These are phyloP conservation scores for Sphaerophoria taeniata DNA, from an alignment of 2,888 invertebrate genomes.

Conservation along the genomic window DNA sequence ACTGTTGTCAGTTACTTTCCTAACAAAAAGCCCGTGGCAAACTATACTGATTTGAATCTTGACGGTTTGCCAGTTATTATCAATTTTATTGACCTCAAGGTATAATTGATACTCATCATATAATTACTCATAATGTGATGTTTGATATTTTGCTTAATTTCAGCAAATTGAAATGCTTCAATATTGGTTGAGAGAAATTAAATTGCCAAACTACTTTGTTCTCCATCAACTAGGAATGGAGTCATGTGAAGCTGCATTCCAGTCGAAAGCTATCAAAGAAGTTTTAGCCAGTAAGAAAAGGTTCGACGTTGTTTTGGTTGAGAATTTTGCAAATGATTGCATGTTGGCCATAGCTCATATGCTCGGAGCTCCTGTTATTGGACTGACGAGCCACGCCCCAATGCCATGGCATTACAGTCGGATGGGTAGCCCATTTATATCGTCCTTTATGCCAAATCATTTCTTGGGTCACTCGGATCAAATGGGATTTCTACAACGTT, in stretches of 20 bases:
- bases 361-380: constrained; percentile 85
- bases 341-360: constrained; percentile 86
- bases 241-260: constrained; percentile 77
- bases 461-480: constrained; percentile 82
- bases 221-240: constrained; percentile 77
- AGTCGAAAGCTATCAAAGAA: constrained; percentile 77
- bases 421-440: constrained; percentile 84
- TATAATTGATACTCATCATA: constrained; percentile 54
- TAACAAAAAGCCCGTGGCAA: constrained; percentile 77
- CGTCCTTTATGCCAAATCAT: constrained; percentile 84
- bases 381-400: constrained; percentile 84
- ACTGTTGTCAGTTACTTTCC: constrained; percentile 83
- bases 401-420: constrained; percentile 85
- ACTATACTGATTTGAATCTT: constrained; percentile 79
- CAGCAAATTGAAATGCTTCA: constrained; percentile 51
- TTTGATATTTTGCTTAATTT: not conserved
- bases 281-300: constrained; percentile 80
- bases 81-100: constrained; percentile 78
- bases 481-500: constrained; percentile 82
- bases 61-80: constrained; percentile 76
- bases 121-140: not conserved
- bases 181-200: constrained; percentile 64
- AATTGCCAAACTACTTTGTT: constrained; percentile 77
- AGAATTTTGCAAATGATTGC: constrained; percentile 89
- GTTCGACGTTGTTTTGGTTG: constrained; percentile 87